These are phyloP conservation scores for Lasioglossum figueresi DNA, from an alignment of 2,888 invertebrate genomes.

Conservation along the genomic window DNA sequence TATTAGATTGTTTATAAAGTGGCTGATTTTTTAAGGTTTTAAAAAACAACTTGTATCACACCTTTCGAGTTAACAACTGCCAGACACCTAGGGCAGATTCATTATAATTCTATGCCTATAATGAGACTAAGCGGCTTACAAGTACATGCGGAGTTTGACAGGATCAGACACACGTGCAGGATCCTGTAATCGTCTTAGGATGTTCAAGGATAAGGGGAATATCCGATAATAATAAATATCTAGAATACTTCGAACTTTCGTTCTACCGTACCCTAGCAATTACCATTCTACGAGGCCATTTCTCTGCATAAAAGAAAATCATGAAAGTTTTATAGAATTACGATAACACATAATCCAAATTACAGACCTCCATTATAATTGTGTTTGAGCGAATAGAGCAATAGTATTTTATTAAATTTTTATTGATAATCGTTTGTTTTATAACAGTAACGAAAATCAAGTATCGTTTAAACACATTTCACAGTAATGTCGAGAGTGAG, in stretches of 20 bases:
- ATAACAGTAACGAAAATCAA: not conserved
- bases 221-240: slow-evolving; percentile 57
- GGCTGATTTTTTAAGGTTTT: slow-evolving; percentile 43
- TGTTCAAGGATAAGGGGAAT: slow-evolving; percentile 65
- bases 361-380: not conserved
- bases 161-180: slow-evolving; percentile 65
- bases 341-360: not conserved
- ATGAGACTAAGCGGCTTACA: slow-evolving; percentile 79
- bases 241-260: slow-evolving; percentile 24
- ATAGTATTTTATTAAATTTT: not conserved
- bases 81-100: slow-evolving; percentile 64
- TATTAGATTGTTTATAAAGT: slow-evolving; percentile 31
- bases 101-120: slow-evolving; percentile 79
- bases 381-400: not conserved
- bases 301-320: not conserved
- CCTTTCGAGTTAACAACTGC: slow-evolving; percentile 28
- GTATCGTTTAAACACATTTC: not conserved
- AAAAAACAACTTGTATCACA: slow-evolving; percentile 42
- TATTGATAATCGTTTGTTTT: not conserved
- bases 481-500: not conserved
- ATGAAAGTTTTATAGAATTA: not conserved
- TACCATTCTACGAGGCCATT: not conserved
- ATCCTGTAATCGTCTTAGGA: slow-evolving; percentile 71
- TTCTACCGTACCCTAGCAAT: not conserved
- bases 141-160: slow-evolving; percentile 67